These are phyloP conservation scores for Phyllotreta striolata DNA, from an alignment of 2,888 invertebrate genomes.

Conservation along the genomic window DNA sequence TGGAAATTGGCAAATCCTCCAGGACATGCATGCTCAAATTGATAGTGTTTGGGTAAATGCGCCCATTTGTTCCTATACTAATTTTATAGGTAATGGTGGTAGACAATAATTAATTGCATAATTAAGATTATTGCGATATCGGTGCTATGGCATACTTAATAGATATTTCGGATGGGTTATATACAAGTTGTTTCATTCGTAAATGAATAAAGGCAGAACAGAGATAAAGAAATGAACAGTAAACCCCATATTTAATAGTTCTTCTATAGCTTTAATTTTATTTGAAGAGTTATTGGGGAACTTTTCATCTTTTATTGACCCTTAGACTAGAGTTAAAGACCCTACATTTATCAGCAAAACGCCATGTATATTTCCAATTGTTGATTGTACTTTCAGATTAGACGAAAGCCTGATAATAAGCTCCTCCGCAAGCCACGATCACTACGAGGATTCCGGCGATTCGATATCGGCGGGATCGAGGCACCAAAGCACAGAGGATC, in stretches of 20 bases:
- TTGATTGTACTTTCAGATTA: conserved; percentile 54
- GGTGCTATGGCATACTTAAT: no score
- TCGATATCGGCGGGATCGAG: conserved; percentile 53
- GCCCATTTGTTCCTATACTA: conserved; percentile 3
- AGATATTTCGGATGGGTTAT: neutral
- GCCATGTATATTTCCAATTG: neutral
- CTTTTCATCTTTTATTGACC: no score
- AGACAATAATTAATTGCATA: conserved; percentile 1
- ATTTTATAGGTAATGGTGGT: neutral
- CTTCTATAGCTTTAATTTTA: no score
- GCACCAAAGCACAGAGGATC: conserved; percentile 45
- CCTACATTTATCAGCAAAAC: neutral
- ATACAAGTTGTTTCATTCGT: no score
- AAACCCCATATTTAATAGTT: no score
- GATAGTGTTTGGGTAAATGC: neutral
- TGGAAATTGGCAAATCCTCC: conserved; percentile 1
- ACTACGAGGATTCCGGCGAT: conserved; percentile 46
- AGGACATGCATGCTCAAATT: neutral
- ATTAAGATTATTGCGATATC: neutral
- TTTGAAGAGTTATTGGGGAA: no score
- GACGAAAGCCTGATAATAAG: conserved; percentile 69
- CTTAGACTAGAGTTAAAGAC: no score
- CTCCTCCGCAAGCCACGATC: conserved; percentile 44
- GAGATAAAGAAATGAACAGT: no score
- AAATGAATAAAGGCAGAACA: no score